Percentiles rank a stretch among this genome's conserved stretches.
Conservation (phyloP, 2,113 vertebrate genomes). For the Peromyscus leucopus region DNA sequence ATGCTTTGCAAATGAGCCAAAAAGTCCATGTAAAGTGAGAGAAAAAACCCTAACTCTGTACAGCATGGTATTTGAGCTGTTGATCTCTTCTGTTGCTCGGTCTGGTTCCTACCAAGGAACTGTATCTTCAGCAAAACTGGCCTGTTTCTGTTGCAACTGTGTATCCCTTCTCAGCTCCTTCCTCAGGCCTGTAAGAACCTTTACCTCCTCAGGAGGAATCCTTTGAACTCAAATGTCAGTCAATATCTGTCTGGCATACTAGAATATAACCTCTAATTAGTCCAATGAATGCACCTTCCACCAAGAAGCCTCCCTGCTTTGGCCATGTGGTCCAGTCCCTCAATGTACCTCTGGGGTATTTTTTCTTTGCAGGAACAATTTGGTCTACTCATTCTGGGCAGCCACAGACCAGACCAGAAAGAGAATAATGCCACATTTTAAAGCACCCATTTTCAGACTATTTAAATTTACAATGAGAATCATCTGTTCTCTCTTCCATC, state of each 20-base stretch:
- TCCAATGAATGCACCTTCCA: not conserved
- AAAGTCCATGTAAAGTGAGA: not conserved
- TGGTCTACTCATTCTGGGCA: slow-evolving; percentile 34
- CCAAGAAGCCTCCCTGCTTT: not conserved
- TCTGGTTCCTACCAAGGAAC: not conserved
- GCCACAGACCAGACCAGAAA: slow-evolving; percentile 16
- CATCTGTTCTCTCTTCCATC: slow-evolving; percentile 39
- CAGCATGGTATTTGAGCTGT: not conserved
- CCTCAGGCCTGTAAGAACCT: not conserved
- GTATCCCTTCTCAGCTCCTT: not conserved
- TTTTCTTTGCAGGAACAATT: not conserved
- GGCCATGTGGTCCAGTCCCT: not conserved
- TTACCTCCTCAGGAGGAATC: not conserved
- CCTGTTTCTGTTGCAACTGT: not conserved
- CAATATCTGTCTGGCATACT: not conserved
- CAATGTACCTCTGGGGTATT: not conserved
- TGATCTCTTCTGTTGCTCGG: not conserved
- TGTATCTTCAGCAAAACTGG: not conserved
- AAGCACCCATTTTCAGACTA: slow-evolving; percentile 51
- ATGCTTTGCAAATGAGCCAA: not conserved
- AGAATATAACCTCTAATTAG: not conserved
- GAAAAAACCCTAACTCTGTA: not conserved
- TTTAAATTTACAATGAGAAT: slow-evolving; percentile 65
- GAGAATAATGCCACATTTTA: slow-evolving; percentile 61
- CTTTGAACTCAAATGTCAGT: not conserved